phyloP scores from a whole-genome alignment of 2,797 vertebrate genomes.

The Tapera naevia region DNA sequence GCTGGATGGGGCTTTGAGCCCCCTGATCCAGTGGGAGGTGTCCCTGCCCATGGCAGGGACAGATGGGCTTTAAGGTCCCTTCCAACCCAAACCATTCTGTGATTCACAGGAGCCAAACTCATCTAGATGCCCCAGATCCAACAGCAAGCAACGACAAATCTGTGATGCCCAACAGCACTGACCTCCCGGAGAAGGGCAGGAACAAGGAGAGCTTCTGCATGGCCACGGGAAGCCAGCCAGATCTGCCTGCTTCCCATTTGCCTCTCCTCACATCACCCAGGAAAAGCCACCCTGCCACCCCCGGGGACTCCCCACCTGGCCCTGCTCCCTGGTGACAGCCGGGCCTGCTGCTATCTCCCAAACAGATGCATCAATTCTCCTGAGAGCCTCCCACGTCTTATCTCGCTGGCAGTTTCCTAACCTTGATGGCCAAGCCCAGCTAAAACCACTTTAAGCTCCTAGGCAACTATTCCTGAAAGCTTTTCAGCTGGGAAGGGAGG shows the following conservation, averaged over 20 bases:
- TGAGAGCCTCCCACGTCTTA: constrained; percentile 41
- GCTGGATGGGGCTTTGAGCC: too few relatives aligned
- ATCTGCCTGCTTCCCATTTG: neutral
- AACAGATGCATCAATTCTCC: constrained; percentile 31
- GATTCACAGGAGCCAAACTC: neutral
- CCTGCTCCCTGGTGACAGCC: neutral
- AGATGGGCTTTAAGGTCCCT: too few relatives aligned
- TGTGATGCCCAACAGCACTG: rapidly evolving
- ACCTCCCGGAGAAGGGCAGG: neutral
- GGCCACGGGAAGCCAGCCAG: neutral
- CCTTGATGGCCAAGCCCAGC: neutral
- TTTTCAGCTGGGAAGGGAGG: neutral
- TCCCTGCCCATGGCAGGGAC: too few relatives aligned
- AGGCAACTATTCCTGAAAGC: neutral
- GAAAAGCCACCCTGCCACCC: neutral
- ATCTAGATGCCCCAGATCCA: neutral
- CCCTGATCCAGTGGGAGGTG: too few relatives aligned
- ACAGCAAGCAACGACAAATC: neutral
- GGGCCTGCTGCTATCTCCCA: constrained; percentile 42
- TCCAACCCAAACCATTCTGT: too few relatives aligned
- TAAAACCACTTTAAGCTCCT: constrained; percentile 12
- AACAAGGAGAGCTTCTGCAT: neutral
- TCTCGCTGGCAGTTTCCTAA: constrained; percentile 6
- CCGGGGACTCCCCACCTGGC: constrained; percentile 41
- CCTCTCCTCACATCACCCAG: neutral